Conservation (phyloP, 1,140 invertebrate genomes). For the Drosophila quadrilineata region DNA sequence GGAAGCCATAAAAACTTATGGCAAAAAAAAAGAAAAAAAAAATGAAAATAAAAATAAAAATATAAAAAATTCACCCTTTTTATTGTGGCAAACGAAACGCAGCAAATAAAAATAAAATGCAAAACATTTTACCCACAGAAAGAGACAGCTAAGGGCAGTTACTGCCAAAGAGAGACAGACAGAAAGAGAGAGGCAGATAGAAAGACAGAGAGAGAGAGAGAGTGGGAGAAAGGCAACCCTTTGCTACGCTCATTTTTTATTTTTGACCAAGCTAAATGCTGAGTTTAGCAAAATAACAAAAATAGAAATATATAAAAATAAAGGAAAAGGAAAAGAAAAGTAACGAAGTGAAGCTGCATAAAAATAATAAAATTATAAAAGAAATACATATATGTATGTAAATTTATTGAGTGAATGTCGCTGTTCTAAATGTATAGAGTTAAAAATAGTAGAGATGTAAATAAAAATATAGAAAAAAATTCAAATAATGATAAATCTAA, state of each 20-base stretch:
- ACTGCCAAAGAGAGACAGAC: too few species aligned
- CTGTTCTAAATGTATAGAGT: too few species aligned
- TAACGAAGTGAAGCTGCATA: conserved; percentile 59
- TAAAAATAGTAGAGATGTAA: too few species aligned
- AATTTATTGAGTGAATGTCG: too few species aligned
- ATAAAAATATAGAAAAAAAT: too few species aligned
- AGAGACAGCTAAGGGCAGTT: too few species aligned
- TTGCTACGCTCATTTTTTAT: too few species aligned
- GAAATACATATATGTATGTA: too few species aligned
- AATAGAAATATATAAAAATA: conserved; percentile 57
- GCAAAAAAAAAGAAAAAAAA: too few species aligned
- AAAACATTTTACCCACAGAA: conserved; percentile 61
- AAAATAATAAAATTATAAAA: conserved; percentile 61
- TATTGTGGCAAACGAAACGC: conserved; percentile 71
- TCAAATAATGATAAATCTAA: too few species aligned
- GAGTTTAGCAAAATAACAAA: conserved; percentile 68
- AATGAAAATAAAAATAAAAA: too few species aligned
- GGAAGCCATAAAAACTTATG: conserved; percentile 79
- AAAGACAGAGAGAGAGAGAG: conserved; percentile 7
- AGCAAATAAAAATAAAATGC: conserved; percentile 65
- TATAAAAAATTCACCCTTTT: conserved; percentile 79
- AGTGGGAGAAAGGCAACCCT: conserved; percentile 40
- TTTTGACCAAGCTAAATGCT: conserved; percentile 71
- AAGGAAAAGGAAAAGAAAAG: conserved; percentile 62
- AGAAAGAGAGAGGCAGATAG: not conserved